Evolutionary conservation across 2,113 vertebrate genomes (phyloP).

Genomic region (Aspidoscelis tigris): DNA sequence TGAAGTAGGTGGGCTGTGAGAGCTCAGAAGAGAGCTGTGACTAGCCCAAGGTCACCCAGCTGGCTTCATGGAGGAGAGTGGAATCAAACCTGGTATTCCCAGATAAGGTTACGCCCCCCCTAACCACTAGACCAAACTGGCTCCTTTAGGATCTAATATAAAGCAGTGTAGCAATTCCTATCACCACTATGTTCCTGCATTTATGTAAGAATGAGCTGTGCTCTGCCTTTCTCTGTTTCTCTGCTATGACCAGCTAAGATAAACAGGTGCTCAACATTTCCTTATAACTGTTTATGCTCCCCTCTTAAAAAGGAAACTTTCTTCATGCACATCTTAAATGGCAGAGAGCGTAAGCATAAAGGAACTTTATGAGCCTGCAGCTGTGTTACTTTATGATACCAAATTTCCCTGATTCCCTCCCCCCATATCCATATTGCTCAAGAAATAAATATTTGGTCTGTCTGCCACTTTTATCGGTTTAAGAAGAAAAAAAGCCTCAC

Average conservation of each 20-base stretch:
- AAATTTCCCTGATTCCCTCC: neutral
- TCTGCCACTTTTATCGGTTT: neutral
- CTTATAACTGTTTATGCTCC: conserved; percentile 59
- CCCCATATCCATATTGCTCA: neutral
- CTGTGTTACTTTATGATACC: neutral
- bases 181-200: neutral
- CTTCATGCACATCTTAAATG: conserved; percentile 57
- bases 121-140: neutral
- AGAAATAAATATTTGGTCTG: neutral
- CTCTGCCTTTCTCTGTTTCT: conserved; percentile 35
- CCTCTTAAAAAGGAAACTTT: conserved; percentile 71
- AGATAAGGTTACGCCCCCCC: no score
- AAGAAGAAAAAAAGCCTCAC: neutral
- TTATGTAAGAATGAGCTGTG: conserved; percentile 45
- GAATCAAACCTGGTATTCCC: no score
- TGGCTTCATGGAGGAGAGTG: no score
- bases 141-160: neutral
- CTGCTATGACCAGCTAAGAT: conserved; percentile 63
- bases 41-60: no score
- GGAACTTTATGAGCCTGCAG: conserved; percentile 42
- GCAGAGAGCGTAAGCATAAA: conserved; percentile 56
- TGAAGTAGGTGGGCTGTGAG: no score
- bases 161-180: neutral
- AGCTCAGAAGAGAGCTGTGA: no score
- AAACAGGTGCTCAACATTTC: conserved; percentile 69